Percentiles rank a stretch among this genome's conserved stretches.
phyloP scores from a whole-genome alignment of 2,797 vertebrate genomes.

The Cynopterus sphinx region DNA sequence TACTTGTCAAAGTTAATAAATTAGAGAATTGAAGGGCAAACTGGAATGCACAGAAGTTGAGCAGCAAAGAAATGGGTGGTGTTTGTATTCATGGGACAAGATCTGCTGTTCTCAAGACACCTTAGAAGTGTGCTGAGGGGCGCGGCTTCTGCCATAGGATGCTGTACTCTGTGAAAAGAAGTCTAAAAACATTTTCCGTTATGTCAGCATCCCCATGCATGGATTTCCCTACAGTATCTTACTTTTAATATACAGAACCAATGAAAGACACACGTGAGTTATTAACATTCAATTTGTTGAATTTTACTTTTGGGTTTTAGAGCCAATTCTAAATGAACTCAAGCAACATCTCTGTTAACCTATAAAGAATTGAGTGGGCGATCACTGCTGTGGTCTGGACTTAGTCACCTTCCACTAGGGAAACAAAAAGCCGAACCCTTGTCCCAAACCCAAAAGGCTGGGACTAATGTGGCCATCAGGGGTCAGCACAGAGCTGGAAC shows the following conservation, averaged over 20 bases:
- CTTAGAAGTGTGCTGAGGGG: no score
- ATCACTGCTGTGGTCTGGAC: neutral
- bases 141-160: accelerated
- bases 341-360: neutral
- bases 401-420: neutral
- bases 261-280: neutral
- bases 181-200: neutral
- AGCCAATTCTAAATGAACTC: neutral
- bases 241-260: neutral
- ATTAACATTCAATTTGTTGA: neutral
- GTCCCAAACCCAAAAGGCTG: neutral
- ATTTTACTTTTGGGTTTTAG: neutral
- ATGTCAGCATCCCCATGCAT: neutral
- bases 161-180: neutral
- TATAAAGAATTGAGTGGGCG: neutral
- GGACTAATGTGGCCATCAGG: neutral
- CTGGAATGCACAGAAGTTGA: constrained; percentile 64
- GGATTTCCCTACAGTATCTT: neutral
- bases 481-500: neutral
- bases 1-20: constrained; percentile 86
- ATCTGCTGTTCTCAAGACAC: neutral
- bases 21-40: constrained; percentile 77
- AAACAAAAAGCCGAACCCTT: neutral
- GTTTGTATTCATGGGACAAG: constrained; percentile 59
- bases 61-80: constrained; percentile 12